Conservation (phyloP, 2,888 invertebrate genomes). For the Leptinotarsa rubiginosa region DNA sequence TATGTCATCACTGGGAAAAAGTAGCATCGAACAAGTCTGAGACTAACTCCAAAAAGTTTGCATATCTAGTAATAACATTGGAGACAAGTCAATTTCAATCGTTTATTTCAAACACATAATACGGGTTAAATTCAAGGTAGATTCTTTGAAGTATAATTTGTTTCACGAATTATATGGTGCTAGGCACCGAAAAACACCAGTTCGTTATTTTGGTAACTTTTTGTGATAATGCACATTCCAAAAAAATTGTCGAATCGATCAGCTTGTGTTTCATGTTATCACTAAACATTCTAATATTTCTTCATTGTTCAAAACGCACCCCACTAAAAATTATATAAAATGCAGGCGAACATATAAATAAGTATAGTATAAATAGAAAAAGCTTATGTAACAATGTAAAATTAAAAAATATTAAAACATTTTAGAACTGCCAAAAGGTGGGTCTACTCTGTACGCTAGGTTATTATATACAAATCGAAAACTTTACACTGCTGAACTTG, state of each 20-base stretch:
- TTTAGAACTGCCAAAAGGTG: constrained; percentile 23
- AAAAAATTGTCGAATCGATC: neutral
- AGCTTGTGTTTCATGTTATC: constrained; percentile 5
- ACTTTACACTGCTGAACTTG: constrained; percentile 53
- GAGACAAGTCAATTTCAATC: neutral
- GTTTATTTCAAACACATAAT: neutral
- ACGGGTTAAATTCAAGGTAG: neutral
- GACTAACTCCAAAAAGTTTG: neutral
- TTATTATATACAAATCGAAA: constrained; percentile 52
- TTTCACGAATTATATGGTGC: neutral
- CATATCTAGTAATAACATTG: constrained; percentile 3
- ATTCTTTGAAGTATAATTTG: constrained; percentile 2
- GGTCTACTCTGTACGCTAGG: constrained; percentile 23
- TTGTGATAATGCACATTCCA: constrained; percentile 1
- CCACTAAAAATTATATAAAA: neutral
- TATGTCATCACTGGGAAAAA: neutral
- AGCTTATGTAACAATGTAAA: constrained; percentile 17
- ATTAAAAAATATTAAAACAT: constrained; percentile 15
- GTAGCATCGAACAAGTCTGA: neutral
- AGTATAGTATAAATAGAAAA: constrained; percentile 15
- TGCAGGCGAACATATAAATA: constrained; percentile 12
- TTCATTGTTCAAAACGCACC: neutral
- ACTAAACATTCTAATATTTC: neutral
- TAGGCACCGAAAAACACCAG: constrained; percentile 1
- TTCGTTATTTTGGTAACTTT: constrained; percentile 6